Conservation (phyloP, 2,797 vertebrate species). For the Rhadinocentrus ornatus region DNA sequence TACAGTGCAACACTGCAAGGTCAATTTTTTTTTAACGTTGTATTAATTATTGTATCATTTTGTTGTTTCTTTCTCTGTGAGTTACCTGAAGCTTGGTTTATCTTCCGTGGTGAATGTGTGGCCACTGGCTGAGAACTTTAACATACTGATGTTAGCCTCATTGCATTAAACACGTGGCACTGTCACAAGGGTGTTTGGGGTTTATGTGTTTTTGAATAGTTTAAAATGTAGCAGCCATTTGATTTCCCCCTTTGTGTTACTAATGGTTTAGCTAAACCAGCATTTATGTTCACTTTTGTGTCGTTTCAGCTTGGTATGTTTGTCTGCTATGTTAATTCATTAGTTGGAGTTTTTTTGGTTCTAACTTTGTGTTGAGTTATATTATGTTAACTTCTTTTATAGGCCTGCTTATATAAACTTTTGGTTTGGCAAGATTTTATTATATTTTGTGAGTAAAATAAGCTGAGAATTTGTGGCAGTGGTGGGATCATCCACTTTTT, state of each 20-base stretch:
- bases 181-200: neutral
- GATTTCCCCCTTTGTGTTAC: neutral
- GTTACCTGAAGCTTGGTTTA: neutral
- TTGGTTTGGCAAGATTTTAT: neutral
- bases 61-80: neutral
- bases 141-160: neutral
- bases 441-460: neutral
- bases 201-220: neutral
- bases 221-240: neutral
- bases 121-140: neutral
- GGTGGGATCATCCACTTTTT: too few species aligned
- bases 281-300: neutral
- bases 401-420: neutral
- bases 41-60: neutral
- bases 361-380: neutral
- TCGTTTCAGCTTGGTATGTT: neutral
- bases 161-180: neutral
- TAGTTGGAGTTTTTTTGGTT: neutral
- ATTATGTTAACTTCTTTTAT: neutral
- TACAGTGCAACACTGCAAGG: neutral
- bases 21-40: neutral
- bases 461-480: too few species aligned
- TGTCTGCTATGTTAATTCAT: neutral
- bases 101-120: neutral
- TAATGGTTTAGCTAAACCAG: neutral